Percentiles rank a stretch among this genome's conserved stretches.
Conservation (phyloP, 2,797 vertebrate genomes). For the Neoniphon sammara region DNA sequence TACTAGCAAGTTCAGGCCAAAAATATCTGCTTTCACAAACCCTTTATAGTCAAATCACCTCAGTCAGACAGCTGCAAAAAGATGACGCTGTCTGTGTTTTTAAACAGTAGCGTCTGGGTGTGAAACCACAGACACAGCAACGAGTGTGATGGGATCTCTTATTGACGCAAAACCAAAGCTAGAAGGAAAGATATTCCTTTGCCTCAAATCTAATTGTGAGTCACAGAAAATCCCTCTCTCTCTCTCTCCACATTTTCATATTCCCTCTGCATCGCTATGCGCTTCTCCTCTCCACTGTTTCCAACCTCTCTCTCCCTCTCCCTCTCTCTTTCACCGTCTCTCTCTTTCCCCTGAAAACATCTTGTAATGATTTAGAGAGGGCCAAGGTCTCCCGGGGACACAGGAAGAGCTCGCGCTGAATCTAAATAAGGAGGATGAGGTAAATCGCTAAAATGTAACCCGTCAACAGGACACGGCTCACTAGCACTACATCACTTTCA, state of each 20-base stretch:
- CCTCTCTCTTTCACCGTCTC: neutral
- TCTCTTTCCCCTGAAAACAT: slow-evolving; percentile 41
- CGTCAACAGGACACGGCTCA: slow-evolving; percentile 67
- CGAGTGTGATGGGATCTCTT: slow-evolving; percentile 31
- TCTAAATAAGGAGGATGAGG: slow-evolving; percentile 68
- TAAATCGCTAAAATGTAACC: slow-evolving; percentile 53
- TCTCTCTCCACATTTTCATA: slow-evolving; percentile 31
- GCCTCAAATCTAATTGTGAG: slow-evolving; percentile 36
- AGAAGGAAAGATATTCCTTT: slow-evolving; percentile 35
- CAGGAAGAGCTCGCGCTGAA: slow-evolving; percentile 52
- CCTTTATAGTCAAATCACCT: too few species aligned
- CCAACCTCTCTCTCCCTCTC: neutral
- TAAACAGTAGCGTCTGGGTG: slow-evolving; percentile 33
- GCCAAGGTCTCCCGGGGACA: slow-evolving; percentile 61
- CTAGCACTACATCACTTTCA: neutral
- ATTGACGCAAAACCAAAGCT: slow-evolving; percentile 35
- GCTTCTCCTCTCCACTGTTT: slow-evolving; percentile 25
- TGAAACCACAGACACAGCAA: slow-evolving; percentile 20
- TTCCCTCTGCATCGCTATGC: slow-evolving; percentile 18
- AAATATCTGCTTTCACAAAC: too few species aligned
- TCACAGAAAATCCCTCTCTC: neutral
- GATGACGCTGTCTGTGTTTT: slow-evolving; percentile 42
- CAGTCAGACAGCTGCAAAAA: slow-evolving; percentile 17
- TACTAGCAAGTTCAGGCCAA: too few species aligned
- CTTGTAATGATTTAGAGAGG: slow-evolving; percentile 48